Conservation (phyloP, 2,113 vertebrate genomes). For the Amblyornis subalaris region DNA sequence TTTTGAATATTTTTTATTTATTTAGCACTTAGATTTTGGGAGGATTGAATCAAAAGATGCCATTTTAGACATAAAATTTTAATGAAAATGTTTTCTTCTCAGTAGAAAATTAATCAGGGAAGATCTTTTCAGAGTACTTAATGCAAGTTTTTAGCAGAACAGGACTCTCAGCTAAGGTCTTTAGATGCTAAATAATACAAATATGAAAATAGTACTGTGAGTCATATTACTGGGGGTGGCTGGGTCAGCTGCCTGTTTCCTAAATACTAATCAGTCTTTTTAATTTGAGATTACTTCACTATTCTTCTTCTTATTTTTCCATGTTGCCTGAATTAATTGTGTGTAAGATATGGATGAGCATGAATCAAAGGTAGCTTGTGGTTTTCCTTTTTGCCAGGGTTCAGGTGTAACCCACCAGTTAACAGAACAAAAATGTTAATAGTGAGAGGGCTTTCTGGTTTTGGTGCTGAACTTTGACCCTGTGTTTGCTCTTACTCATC, state of each 20-base stretch:
- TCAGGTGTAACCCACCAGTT: neutral
- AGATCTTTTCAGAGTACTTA: constrained; percentile 5
- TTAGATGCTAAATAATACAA: constrained; percentile 32
- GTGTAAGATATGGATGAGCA: neutral
- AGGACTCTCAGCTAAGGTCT: constrained; percentile 1
- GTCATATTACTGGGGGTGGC: neutral
- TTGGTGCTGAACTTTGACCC: neutral
- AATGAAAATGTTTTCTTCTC: neutral
- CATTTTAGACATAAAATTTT: neutral
- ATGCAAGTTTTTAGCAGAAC: neutral
- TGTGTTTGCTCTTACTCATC: neutral
- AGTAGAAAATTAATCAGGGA: neutral
- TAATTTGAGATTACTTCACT: constrained; percentile 8
- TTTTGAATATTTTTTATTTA: neutral
- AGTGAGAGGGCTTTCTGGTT: neutral
- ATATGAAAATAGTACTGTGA: constrained; percentile 37
- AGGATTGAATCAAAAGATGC: neutral
- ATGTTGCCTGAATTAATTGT: neutral
- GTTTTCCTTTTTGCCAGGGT: neutral
- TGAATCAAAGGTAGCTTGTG: neutral
- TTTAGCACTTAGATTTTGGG: neutral
- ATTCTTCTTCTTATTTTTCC: neutral
- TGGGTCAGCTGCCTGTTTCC: constrained; percentile 32
- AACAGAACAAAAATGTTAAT: neutral
- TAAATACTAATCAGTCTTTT: constrained; percentile 35